phyloP scores from a whole-genome alignment of 2,797 vertebrate genomes.

The Lepilemur ruficaudatus region DNA sequence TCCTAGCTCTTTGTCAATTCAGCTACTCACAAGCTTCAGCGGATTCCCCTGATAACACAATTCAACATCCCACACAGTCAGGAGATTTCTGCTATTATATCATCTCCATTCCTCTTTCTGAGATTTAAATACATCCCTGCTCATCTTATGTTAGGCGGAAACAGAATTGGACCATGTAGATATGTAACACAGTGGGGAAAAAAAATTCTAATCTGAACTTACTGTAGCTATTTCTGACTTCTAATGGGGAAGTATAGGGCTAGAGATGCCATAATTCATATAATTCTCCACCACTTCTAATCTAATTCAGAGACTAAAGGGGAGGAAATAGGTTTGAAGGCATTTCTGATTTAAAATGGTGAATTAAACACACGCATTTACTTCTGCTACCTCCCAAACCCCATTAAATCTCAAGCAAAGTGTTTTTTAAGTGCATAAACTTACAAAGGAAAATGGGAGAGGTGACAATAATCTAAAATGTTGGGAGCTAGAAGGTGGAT shows the following conservation, averaged over 20 bases:
- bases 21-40: neutral
- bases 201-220: slow-evolving; percentile 6
- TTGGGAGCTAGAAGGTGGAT: neutral
- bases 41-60: slow-evolving; percentile 48
- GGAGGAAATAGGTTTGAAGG: slow-evolving; percentile 24
- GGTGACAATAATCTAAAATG: neutral
- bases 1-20: slow-evolving; percentile 24
- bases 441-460: slow-evolving; percentile 45
- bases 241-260: slow-evolving; percentile 20
- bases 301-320: slow-evolving; percentile 2
- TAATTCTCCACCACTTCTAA: slow-evolving; percentile 20
- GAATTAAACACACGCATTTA: slow-evolving; percentile 19
- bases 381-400: neutral
- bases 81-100: slow-evolving; percentile 50
- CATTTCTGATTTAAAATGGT: slow-evolving; percentile 15
- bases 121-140: slow-evolving; percentile 59
- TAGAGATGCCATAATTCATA: slow-evolving; percentile 4
- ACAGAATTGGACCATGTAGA: slow-evolving; percentile 10
- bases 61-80: slow-evolving; percentile 22
- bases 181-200: neutral
- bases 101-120: slow-evolving; percentile 45
- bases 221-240: slow-evolving; percentile 46
- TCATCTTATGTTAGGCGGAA: slow-evolving; percentile 45
- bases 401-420: slow-evolving; percentile 38
- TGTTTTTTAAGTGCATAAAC: slow-evolving; percentile 34